Conservation (phyloP, 35 echinoderm and acorn worm genomes). For the Chiridota heheva region DNA sequence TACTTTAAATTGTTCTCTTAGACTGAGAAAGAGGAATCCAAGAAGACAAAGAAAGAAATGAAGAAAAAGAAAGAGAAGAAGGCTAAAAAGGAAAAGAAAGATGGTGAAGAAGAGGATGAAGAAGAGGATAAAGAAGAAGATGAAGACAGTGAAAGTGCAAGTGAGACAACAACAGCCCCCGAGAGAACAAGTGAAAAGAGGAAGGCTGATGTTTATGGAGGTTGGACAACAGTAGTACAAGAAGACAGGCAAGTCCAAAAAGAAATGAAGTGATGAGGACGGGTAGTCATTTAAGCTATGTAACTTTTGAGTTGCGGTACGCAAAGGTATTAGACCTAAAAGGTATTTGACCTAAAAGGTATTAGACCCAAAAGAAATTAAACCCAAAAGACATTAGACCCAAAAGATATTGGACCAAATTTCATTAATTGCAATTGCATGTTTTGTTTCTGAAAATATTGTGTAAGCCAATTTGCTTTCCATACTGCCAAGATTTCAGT, state of each 20-base stretch:
- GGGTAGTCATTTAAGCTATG: neutral
- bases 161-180: neutral
- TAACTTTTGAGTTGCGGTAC: too few relatives aligned
- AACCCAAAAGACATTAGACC: too few relatives aligned
- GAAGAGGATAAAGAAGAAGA: neutral
- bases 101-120: neutral
- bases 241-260: slow-evolving; percentile 10
- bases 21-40: neutral
- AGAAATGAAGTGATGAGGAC: neutral
- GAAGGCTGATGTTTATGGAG: slow-evolving; percentile 45
- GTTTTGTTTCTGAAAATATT: too few relatives aligned
- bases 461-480: too few relatives aligned
- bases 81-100: neutral
- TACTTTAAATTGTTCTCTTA: too few relatives aligned
- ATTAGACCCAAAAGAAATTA: too few relatives aligned
- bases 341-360: too few relatives aligned
- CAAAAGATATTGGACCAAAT: too few relatives aligned
- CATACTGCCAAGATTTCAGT: too few relatives aligned
- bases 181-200: slow-evolving; percentile 14
- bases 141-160: neutral
- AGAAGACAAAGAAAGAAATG: neutral
- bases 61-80: neutral
- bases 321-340: too few relatives aligned
- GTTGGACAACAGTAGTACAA: slow-evolving; percentile 18
- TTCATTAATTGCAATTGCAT: too few relatives aligned